Base-by-base conservation (phyloP, 1,140 invertebrate species). In the Pseudomyrmex dendroicus region DNA sequence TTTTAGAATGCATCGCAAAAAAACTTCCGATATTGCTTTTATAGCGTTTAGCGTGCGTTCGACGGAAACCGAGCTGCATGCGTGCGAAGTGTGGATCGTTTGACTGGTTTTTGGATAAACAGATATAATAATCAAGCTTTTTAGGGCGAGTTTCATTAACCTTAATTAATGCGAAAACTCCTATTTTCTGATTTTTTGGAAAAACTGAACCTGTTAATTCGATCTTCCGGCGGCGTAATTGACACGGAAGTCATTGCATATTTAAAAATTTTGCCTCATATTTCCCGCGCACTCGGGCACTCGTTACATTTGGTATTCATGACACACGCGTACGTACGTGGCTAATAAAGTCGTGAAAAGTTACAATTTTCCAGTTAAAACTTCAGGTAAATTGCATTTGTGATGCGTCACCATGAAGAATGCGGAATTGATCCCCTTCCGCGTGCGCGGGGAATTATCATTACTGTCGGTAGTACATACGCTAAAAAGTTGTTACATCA, bases 371-470 rank as follows among this genome's bases (percentile, higher is more conserved):
- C 74, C 50, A 25, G 74, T 68, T 67, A 72, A 70, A 80, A 78
- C 52, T 63, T 62, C 15, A 56, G 52, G 22, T 25, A 74, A 74
- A 74, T 74, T 80, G 66, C 76, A 59, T 73, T 17, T 35, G 64
- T 44, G 17, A 76, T 62, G 56, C 63, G 73, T 77, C 74, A 63
- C 12, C 54, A 15, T 57, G 64, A 63, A 56, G 57, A 80, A 82
- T 54, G n/a, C 35, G 56, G 44, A 84, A 82, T 73, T 82, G 83
- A 84, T 84, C 83, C 48, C 35, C 35, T 35, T 35, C 35, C 35
- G 5, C 12, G n/a, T 61, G 48, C 20, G 35, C 20, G 35, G 52
- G 46, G 46, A 84, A 72, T 82, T 84, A 80, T 44, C 59, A 50
- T 46, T 35, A 35, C 35, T 35, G 35, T 48, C 56, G 20, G 46